A percentile compares a stretch with the other conserved stretches of the same genome.
Evolutionary conservation across 2,113 vertebrate genomes (phyloP).

Genomic region (Otus sunia): DNA sequence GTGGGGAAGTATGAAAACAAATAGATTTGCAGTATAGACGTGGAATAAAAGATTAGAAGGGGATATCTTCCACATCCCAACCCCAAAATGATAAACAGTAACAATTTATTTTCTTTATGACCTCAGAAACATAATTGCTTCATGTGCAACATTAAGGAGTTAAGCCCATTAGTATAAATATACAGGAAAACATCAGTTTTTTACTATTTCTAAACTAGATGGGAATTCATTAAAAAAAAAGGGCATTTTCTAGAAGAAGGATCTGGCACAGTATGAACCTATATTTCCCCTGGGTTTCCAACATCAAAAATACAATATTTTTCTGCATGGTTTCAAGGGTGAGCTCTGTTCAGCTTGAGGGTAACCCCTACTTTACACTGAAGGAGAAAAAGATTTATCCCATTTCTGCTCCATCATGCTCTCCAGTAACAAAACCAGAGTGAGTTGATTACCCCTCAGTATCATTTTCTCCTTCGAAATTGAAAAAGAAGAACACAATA

Average conservation of each 20-base stretch:
- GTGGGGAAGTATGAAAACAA: background rate
- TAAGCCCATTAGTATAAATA: background rate
- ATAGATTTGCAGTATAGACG: background rate
- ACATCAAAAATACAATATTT: background rate
- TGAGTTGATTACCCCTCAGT: background rate
- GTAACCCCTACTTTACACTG: background rate
- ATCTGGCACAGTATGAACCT: background rate
- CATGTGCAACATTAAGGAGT: background rate
- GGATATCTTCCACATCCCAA: fast-evolving
- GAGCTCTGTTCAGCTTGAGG: background rate
- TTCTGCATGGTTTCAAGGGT: background rate
- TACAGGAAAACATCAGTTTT: background rate
- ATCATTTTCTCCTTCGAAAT: background rate
- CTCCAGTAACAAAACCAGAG: background rate
- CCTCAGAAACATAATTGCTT: background rate
- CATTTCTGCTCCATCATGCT: background rate
- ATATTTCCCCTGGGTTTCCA: background rate
- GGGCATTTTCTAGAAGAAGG: background rate
- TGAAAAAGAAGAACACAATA: background rate
- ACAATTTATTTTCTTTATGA: background rate
- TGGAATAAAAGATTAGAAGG: background rate
- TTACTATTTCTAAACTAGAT: background rate
- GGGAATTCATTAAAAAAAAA: background rate
- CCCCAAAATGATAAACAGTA: background rate
- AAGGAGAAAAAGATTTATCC: conserved; percentile 17